Conservation (phyloP, 2,888 invertebrate species). For the Elegia similella region DNA sequence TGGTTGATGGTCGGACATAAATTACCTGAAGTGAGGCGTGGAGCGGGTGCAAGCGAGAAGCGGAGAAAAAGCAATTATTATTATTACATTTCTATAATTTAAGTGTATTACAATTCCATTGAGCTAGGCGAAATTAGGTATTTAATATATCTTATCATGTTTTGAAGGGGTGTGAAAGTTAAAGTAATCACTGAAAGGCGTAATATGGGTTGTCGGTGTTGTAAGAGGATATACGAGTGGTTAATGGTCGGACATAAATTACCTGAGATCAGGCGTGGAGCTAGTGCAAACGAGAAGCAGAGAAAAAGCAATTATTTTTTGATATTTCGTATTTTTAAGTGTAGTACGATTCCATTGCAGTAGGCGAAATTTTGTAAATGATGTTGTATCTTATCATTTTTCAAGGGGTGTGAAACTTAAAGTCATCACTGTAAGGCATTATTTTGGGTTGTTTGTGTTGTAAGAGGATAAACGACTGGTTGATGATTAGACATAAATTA, state of each 20-base stretch:
- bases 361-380: too few species aligned
- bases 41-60: constrained; percentile 13
- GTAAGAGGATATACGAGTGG: constrained; percentile 46
- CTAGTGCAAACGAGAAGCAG: constrained; percentile 16
- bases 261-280: constrained; percentile 20
- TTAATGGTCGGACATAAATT: constrained; percentile 45
- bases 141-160: too few species aligned
- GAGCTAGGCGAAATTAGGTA: too few species aligned
- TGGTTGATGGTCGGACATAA: constrained; percentile 41
- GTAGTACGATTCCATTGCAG: too few species aligned
- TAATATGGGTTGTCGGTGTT: constrained; percentile 30
- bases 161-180: too few species aligned
- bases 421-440: constrained; percentile 17
- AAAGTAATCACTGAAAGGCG: constrained; percentile 15
- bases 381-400: too few species aligned
- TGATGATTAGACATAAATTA: constrained; percentile 47
- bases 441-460: constrained; percentile 37
- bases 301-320: background rate
- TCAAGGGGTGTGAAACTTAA: too few species aligned
- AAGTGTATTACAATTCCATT: too few species aligned
- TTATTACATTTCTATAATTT: too few species aligned
- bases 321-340: too few species aligned
- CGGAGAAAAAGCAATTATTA: constrained; percentile 3
- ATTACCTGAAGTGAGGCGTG: constrained; percentile 31
- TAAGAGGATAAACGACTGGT: constrained; percentile 44